phyloP scores from a whole-genome alignment of 1,140 invertebrate genomes.

The Linepithema humile region DNA sequence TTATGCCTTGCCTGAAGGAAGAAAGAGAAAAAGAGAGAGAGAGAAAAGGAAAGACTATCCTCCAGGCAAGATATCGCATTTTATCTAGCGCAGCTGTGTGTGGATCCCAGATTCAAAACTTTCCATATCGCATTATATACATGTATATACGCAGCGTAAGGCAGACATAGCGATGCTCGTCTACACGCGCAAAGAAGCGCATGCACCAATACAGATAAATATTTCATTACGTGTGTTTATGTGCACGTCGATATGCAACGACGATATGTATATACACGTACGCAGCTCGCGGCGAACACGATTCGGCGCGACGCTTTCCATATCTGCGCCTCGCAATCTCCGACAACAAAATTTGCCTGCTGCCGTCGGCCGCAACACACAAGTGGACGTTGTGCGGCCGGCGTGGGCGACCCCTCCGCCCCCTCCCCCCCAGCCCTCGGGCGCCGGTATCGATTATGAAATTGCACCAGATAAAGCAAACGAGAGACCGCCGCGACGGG shows the following conservation, averaged over 20 bases:
- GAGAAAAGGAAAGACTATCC: slow-evolving; percentile 22
- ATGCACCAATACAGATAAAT: slow-evolving; percentile 13
- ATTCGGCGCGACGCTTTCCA: slow-evolving; percentile 23
- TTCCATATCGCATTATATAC: slow-evolving; percentile 47
- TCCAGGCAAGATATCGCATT: slow-evolving; percentile 45
- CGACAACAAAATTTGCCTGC: slow-evolving; percentile 64
- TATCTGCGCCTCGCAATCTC: slow-evolving; percentile 30
- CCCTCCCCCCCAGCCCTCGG: not conserved
- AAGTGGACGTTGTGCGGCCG: slow-evolving; percentile 50
- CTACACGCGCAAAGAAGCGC: not conserved
- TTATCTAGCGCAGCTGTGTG: slow-evolving; percentile 51
- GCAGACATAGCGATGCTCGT: not conserved
- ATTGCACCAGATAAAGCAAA: slow-evolving; percentile 71
- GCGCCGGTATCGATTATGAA: slow-evolving; percentile 72
- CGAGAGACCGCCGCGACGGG: slow-evolving; percentile 47
- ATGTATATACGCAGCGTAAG: not conserved
- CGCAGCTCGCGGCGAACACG: slow-evolving; percentile 12
- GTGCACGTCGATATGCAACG: slow-evolving; percentile 4
- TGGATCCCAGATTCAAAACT: slow-evolving; percentile 55
- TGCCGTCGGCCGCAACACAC: slow-evolving; percentile 3
- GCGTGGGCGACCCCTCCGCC: not conserved
- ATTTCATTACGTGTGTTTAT: slow-evolving; percentile 30
- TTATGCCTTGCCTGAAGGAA: too few relatives aligned
- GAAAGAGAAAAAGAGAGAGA: too few relatives aligned
- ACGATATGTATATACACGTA: not conserved